phyloP scores from a whole-genome alignment of 2,797 vertebrate species.

The Syngnathus rostellatus region DNA sequence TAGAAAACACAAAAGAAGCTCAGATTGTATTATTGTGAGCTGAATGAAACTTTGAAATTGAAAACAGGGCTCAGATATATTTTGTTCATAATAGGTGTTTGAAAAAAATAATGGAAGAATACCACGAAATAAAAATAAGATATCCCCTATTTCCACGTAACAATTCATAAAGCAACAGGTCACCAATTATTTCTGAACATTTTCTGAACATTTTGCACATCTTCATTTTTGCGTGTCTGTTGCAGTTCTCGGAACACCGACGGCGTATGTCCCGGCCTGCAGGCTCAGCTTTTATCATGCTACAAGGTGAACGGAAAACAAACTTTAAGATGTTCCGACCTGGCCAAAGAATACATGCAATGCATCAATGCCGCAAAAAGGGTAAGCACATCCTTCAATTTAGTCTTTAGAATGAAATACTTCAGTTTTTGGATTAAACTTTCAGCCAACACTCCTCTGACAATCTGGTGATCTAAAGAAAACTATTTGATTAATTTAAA shows the following conservation, averaged over 20 bases:
- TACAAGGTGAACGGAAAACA: slow-evolving; percentile 76
- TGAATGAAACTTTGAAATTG: background rate
- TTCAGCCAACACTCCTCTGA: background rate
- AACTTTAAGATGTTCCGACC: slow-evolving; percentile 80
- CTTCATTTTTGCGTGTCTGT: slow-evolving; percentile 5
- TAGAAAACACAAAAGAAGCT: background rate
- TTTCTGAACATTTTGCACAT: background rate
- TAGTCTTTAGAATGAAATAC: background rate
- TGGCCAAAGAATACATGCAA: slow-evolving; percentile 84
- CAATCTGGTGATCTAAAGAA: background rate
- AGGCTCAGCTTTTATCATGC: slow-evolving; percentile 82
- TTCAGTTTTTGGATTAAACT: background rate
- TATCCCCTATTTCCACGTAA: background rate
- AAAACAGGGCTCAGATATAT: background rate
- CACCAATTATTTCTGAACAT: background rate
- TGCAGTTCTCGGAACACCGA: slow-evolving; percentile 72
- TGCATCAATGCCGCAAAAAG: slow-evolving; percentile 82
- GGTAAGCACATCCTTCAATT: slow-evolving; percentile 60
- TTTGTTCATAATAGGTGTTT: background rate
- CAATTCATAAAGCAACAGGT: background rate
- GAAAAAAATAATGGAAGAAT: background rate
- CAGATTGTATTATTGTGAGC: background rate
- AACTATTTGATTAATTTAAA: background rate
- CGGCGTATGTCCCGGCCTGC: slow-evolving; percentile 76
- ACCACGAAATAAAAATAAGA: background rate